These are phyloP conservation scores for Chlorodrepanis virens DNA, from an alignment of 2,113 vertebrate species.

Conservation along the genomic window DNA sequence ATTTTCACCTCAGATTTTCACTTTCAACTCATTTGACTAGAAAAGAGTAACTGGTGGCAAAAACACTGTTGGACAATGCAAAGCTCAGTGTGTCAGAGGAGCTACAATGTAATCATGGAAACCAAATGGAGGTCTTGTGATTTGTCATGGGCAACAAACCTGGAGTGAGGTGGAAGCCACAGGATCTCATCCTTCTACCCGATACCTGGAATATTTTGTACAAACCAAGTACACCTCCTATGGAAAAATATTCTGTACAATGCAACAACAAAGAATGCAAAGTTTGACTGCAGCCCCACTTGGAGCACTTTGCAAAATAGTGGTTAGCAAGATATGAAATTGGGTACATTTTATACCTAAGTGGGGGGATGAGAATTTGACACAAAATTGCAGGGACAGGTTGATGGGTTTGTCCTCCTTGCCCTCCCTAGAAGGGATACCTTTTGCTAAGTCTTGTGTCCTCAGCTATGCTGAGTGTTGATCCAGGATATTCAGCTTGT, in stretches of 20 bases:
- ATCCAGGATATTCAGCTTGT: not conserved
- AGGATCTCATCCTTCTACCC: not conserved
- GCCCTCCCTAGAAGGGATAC: not conserved
- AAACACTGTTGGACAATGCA: not conserved
- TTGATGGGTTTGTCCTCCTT: not conserved
- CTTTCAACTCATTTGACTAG: not conserved
- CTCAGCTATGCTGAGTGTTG: not conserved
- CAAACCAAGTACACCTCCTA: not conserved
- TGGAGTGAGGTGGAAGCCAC: not conserved
- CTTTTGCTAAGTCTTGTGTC: not conserved
- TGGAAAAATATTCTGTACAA: not conserved
- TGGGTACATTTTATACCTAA: not conserved
- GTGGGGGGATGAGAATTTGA: not conserved
- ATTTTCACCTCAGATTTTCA: not conserved
- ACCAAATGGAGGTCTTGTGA: not conserved
- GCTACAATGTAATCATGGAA: not conserved
- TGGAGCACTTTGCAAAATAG: not conserved
- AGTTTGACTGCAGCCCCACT: not conserved
- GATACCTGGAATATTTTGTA: not conserved
- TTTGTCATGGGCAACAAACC: fast-evolving
- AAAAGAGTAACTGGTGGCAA: not conserved
- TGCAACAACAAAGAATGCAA: not conserved
- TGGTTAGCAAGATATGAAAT: not conserved
- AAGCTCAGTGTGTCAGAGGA: not conserved
- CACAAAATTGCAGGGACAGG: not conserved